Evolutionary conservation across 2,113 vertebrate genomes (phyloP).

Genomic region (Pelvicachromis taeniatus): DNA sequence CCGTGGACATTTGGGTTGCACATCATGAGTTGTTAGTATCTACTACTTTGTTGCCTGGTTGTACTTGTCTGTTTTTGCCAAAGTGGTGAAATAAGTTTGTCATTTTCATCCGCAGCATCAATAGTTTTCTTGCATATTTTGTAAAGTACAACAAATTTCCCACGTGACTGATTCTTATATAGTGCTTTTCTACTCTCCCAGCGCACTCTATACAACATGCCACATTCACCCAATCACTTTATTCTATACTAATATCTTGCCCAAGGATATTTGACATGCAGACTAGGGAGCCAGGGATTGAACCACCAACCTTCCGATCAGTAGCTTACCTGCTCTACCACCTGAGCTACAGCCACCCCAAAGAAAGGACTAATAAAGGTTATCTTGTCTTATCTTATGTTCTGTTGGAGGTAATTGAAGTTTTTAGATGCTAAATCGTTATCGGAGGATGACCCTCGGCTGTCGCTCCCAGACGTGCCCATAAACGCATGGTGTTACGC

Average conservation of each 20-base stretch:
- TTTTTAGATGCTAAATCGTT: not conserved
- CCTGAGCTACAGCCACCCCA: no score
- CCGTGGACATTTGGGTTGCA: not conserved
- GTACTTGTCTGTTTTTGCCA: not conserved
- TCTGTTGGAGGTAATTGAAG: not conserved
- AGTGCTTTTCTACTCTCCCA: no score
- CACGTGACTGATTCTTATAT: no score
- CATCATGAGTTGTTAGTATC: not conserved
- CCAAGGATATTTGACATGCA: no score
- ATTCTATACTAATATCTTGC: no score
- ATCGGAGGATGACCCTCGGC: not conserved
- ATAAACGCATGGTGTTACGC: not conserved
- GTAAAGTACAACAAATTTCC: not conserved
- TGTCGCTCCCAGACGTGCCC: not conserved
- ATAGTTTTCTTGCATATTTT: not conserved
- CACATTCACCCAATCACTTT: no score
- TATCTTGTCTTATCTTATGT: not conserved
- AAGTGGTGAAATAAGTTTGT: not conserved
- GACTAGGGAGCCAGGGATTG: no score
- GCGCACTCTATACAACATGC: no score
- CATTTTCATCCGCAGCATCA: not conserved
- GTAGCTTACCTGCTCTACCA: no score
- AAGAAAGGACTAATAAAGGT: no score
- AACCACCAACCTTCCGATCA: no score
- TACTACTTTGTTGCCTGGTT: not conserved